Percentiles rank a stretch among this genome's conserved stretches.
Evolutionary conservation across 2,888 invertebrate genomes (phyloP).

Genomic region (Blastobasis lacticolella): DNA sequence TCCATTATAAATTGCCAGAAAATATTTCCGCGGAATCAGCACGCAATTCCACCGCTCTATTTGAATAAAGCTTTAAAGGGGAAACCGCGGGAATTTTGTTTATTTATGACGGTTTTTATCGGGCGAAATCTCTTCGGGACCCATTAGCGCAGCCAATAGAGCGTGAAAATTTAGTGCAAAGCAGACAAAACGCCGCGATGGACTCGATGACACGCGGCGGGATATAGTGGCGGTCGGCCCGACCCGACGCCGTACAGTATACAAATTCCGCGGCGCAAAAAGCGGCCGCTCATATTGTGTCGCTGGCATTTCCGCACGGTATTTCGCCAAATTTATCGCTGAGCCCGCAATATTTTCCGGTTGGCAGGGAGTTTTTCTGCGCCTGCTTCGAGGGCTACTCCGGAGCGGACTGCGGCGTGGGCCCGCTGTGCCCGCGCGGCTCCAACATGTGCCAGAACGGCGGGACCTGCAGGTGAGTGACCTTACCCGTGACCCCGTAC

Average conservation of each 20-base stretch:
- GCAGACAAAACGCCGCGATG: slow-evolving; percentile 24
- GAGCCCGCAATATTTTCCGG: slow-evolving; percentile 17
- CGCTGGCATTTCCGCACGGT: slow-evolving; percentile 10
- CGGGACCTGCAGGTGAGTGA: slow-evolving; percentile 86
- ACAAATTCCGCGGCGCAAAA: slow-evolving; percentile 22
- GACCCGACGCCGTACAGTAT: slow-evolving; percentile 20
- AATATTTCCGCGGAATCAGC: background rate
- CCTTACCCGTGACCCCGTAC: background rate
- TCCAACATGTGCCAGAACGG: slow-evolving; percentile 84
- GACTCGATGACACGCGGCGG: slow-evolving; percentile 23
- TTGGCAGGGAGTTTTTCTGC: slow-evolving; percentile 82
- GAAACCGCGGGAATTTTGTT: slow-evolving; percentile 15
- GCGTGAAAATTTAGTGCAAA: slow-evolving; percentile 32
- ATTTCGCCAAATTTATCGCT: slow-evolving; percentile 23
- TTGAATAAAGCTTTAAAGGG: slow-evolving; percentile 1
- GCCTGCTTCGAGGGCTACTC: slow-evolving; percentile 87
- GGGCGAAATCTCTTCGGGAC: slow-evolving; percentile 24
- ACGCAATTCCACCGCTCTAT: background rate
- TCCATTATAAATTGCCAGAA: slow-evolving; percentile 11
- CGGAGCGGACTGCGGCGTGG: slow-evolving; percentile 85
- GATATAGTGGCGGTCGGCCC: slow-evolving; percentile 16
- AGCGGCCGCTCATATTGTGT: slow-evolving; percentile 18
- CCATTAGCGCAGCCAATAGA: slow-evolving; percentile 33
- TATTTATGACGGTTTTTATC: slow-evolving; percentile 23
- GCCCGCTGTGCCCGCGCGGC: slow-evolving; percentile 80